Evolutionary conservation across 2,113 vertebrate species (phyloP), one percentile per base, ranked within the genome.

Genomic region (Xiphias gladius): DNA sequence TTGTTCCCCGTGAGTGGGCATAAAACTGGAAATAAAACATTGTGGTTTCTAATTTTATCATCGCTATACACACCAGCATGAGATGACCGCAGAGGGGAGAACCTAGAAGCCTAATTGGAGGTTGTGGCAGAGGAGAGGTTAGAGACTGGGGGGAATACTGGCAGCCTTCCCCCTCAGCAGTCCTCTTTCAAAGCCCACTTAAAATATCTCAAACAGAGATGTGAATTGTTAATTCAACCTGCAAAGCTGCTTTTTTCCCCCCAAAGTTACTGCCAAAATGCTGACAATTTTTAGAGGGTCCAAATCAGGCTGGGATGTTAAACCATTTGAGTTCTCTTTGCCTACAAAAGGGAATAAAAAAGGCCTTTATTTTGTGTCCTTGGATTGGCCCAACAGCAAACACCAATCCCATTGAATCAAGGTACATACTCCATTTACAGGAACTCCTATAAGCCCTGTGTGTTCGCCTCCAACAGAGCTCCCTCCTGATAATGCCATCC

Each of bases 201-300:
- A 83, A 92, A 91, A 94, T 93, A 94, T 93, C 89, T 93, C 87
- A 90, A 72, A 94, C 92, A 90, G 87, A 91, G 88, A 92, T 91
- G 85, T 46, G 89, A 93, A 91, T 92, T 94, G 89, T 91, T 93
- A 92, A 94, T 92, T 94, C 89, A 93, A 75, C 62, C 66, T 73
- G 79, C 68, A 86, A 82, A 84, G 86, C 66, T 16, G 46, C 55
- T 55, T 87, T 87, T 58, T 39, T 64, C n/a, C 54, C 79, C 81
- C 59, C 37, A 73, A 90, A 77, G 46, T 50, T 69, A 39, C 79
- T 41, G 87, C 86, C 80, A 93, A 91, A 91, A 66, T 73, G 70
- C 63, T 64, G 84, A 75, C 72, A 89, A 72, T 22, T 88, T 86
- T 86, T 78, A 68, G 78, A 91, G 67, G 79, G 85, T 88, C 76